Percentiles rank a stretch among this genome's conserved stretches.
These are phyloP conservation scores for Prosapia bicincta DNA, from an alignment of 2,888 invertebrate species.

Conservation along the genomic window DNA sequence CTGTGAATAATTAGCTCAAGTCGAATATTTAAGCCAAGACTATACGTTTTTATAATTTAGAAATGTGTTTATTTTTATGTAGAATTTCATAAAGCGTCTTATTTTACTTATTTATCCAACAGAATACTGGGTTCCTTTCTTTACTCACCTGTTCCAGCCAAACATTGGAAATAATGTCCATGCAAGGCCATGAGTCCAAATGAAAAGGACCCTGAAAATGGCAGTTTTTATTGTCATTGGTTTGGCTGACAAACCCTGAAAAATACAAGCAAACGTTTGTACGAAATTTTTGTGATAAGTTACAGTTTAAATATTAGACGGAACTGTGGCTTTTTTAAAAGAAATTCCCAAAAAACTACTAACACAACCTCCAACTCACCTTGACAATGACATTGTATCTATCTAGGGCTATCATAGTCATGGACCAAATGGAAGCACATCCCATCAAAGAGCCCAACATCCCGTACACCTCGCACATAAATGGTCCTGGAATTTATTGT, in stretches of 20 bases:
- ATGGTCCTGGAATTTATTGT: conserved; percentile 61
- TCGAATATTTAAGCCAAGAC: too few relatives aligned
- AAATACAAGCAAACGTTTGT: background rate
- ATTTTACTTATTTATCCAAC: too few relatives aligned
- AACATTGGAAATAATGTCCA: conserved; percentile 85
- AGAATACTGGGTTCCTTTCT: too few relatives aligned
- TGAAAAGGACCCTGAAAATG: conserved; percentile 68
- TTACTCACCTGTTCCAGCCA: conserved; percentile 79
- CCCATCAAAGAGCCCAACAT: conserved; percentile 86
- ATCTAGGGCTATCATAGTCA: conserved; percentile 89
- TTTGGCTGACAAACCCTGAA: conserved; percentile 70
- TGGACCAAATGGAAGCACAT: conserved; percentile 88
- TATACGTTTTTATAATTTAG: too few relatives aligned
- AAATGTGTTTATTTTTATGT: too few relatives aligned
- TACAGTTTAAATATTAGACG: too few relatives aligned
- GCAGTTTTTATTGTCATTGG: conserved; percentile 81
- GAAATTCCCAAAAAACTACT: too few relatives aligned
- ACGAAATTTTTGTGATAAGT: too few relatives aligned
- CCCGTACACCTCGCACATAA: conserved; percentile 85
- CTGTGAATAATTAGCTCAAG: too few relatives aligned
- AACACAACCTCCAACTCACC: too few relatives aligned
- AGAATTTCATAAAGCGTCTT: too few relatives aligned
- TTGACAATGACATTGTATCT: conserved; percentile 93
- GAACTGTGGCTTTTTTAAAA: too few relatives aligned
- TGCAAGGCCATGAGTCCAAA: conserved; percentile 71